Conservation (phyloP, 2,797 vertebrate species). For the Chloroceryle amazona region DNA sequence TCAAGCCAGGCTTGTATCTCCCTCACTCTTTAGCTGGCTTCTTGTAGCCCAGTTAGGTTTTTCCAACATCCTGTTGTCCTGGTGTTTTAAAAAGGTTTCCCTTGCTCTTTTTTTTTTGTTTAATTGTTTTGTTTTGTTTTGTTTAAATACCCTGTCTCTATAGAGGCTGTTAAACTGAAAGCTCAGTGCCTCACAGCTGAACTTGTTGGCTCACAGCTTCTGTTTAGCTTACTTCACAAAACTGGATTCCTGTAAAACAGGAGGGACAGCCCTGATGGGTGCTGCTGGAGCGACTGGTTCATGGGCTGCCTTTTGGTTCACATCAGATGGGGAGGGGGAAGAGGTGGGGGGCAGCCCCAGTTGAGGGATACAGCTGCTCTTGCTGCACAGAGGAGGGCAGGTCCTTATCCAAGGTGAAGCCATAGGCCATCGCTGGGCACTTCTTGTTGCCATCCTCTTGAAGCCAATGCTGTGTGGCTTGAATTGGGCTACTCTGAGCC, state of each 20-base stretch:
- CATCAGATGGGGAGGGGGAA: rapidly evolving
- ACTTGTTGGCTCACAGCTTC: not conserved
- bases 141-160: rapidly evolving
- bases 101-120: not conserved
- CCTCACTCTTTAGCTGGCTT: not conserved
- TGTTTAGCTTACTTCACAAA: not conserved
- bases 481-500: not conserved
- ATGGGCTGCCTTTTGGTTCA: not conserved
- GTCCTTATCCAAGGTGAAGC: not conserved
- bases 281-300: not conserved
- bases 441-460: not conserved
- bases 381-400: not conserved
- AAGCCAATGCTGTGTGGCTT: not conserved
- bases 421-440: rapidly evolving
- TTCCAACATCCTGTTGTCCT: rapidly evolving
- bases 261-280: not conserved
- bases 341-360: not conserved
- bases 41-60: not conserved
- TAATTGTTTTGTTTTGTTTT: no score
- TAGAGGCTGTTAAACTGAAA: not conserved
- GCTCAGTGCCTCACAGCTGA: not conserved
- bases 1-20: not conserved
- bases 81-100: not conserved
- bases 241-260: not conserved
- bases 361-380: not conserved